Base-by-base conservation (phyloP, 2,113 vertebrate genomes). In the Cynocephalus volans region DNA sequence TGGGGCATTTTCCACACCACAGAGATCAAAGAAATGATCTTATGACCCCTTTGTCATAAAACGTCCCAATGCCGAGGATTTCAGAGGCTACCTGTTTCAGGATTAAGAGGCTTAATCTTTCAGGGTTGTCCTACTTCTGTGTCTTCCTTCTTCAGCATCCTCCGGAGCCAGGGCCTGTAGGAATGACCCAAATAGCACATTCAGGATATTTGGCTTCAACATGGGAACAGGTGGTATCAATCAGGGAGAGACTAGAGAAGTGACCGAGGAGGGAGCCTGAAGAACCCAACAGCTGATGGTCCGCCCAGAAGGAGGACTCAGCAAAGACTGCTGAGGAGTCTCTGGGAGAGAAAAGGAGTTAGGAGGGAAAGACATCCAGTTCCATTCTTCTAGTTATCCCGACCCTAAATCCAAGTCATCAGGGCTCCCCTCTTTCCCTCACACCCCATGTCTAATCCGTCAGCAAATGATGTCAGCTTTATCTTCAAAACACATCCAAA, bases 141-240 rank as follows among this genome's bases (percentile, higher is more conserved):
- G 94, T 83, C 97, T 73, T 97, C 95, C 97, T 95, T 93, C 54
- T 81, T 96, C 90, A 90, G 80, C 79, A 73, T 81, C 95, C 92
- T 96, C 88, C 87, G 90, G 96, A 98, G 80, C 98, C 93, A 45
- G 75, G 96, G 96, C 97, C 98, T 98, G 82, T 24, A 31, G 48
- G 93, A 73, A 91, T 9, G 92, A 96, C 89, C 93, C 77, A 94
- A 90, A 88, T 2, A 23, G 76, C 69, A 93, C 23, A 88, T 84
- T 98, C 91, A 97, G 95, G 90, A 67, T 9, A 65, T 79, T 14
- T 23, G 80, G 14, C 86, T 86, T 77, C 33, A 28, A 36, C 88
- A 50, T 0, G 64, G 90, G 70, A 50, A 72, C 52, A 75, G 31
- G 26, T 19, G 18, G 6, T 8, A 21, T 31, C 13, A 3, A 11